Conservation (phyloP, 2,888 invertebrate genomes). For the Apomyelois bistriatella region DNA sequence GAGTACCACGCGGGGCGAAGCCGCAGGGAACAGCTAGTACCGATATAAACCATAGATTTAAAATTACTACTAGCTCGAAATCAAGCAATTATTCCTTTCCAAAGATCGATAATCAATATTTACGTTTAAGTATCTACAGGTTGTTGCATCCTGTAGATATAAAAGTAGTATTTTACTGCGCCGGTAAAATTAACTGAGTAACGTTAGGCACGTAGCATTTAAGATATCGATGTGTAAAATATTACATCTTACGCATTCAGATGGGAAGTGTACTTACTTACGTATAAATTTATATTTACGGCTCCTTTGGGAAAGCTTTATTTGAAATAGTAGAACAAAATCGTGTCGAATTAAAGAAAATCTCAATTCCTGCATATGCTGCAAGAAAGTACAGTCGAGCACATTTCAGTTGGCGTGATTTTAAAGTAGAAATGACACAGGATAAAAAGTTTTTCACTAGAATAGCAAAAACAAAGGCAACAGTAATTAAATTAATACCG, state of each 20-base stretch:
- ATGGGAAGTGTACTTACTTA: conserved; percentile 33
- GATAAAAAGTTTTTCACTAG: not conserved
- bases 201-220: conserved; percentile 47
- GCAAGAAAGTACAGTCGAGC: not conserved
- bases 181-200: conserved; percentile 26
- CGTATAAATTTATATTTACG: conserved; percentile 46
- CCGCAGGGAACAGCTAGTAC: too few species aligned
- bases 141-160: too few species aligned
- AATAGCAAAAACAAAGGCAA: not conserved
- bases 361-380: not conserved
- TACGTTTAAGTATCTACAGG: too few species aligned
- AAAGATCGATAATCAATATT: too few species aligned
- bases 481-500: not conserved
- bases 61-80: too few species aligned
- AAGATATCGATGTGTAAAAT: conserved; percentile 52
- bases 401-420: too few species aligned
- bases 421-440: not conserved
- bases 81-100: too few species aligned
- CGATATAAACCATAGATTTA: too few species aligned
- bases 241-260: conserved; percentile 49
- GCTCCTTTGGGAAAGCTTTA: conserved; percentile 36
- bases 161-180: not conserved
- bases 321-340: conserved; percentile 31
- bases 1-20: too few species aligned
- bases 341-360: not conserved